Base-by-base conservation (phyloP, 2,113 vertebrate genomes). In the Ptilonorhynchus violaceus region DNA sequence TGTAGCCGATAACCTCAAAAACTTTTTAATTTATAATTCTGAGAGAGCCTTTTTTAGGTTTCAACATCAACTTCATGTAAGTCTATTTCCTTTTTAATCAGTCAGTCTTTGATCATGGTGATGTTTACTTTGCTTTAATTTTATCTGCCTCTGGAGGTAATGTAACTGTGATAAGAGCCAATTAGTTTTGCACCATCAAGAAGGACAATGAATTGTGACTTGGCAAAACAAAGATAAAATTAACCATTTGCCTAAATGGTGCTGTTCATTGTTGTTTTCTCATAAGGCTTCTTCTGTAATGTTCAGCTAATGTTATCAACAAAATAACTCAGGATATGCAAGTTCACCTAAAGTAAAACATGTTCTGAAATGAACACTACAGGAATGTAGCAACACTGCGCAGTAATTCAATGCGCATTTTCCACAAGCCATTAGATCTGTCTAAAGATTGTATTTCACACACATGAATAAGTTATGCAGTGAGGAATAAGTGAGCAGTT, bases 171-270 rank as follows among this genome's bases (percentile, higher is more conserved):
- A 96, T 97, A 97, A 97, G 74, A 97, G 95, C 69, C 97, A 95
- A 97, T 98, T 98, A 98, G 97, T 97, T 98, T 97, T 97, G 96
- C 98, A 96, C 96, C 97, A 98, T 97, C 42, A 72, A 97, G 98
- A 97, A 96, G 92, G 96, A 98, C 95, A 98, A 97, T 96, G 97
- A 98, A 97, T 97, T 96, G 96, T 94, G 92, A 97, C 97, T 97
- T 96, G 75, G 91, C 94, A 98, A 97, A 97, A 97, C 92, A 97
- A 97, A 98, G 96, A 98, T 95, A 97, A 98, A 98, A 97, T 97
- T 93, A 98, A 97, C 77, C 58, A 75, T 92, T 97, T 96, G 86
- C 88, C 85, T 97, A 95, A 97, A 97, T 94, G 85, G 91, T 82
- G 84, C 78, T 73, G 91, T 88, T 98, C 97, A 92, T 85, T 73